Base-by-base conservation (phyloP, 1,140 invertebrate species). In the Cotesia vestalis region DNA sequence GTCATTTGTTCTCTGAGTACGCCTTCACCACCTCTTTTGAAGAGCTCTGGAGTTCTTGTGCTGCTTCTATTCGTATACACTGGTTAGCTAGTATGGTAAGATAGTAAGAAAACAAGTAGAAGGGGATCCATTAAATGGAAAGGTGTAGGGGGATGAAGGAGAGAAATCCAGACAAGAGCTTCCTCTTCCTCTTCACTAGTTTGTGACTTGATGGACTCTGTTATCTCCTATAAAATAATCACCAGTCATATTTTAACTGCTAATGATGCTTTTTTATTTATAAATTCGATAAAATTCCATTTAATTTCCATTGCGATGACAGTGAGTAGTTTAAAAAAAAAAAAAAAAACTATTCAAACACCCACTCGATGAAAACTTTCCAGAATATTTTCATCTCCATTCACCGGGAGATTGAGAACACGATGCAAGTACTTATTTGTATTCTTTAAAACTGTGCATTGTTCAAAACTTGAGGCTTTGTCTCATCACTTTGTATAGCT, bases 1-100 rank as follows among this genome's bases (percentile, higher is more conserved):
- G 53, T 55, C 53, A 17, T 55, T 55, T 55, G 53, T 55, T 55
- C 53, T 55, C 4, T 9, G 11, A 14, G 53, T 55, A 55, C 5
- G 5, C 53, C 40, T 6, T 55, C 53, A n/a, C 12, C 53, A 57
- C 66, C 66, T 72, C 71, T 69, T 61, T 62, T 35, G 60, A 62
- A 52, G 17, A 46, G 35, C 68, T 52, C 52, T 69, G 11, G 17
- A 67, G 67, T 61, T 67, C 51, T 71, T 59, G 11, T 61, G 67
- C 55, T 62, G 3, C 27, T 27, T 27, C 27, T 27, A 27, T 27
- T 57, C 27, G 17, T 40, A 34, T 59, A 55, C 40, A 12, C n/a
- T 64, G 36, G 27, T 27, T 27, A 27, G 27, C 27, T 53, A 36
- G 59, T 52, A 46, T 27, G 27, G 40, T 46, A 46, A 6, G 14